Conservation (phyloP, 2,113 vertebrate genomes). For the Hyaena hyaena region DNA sequence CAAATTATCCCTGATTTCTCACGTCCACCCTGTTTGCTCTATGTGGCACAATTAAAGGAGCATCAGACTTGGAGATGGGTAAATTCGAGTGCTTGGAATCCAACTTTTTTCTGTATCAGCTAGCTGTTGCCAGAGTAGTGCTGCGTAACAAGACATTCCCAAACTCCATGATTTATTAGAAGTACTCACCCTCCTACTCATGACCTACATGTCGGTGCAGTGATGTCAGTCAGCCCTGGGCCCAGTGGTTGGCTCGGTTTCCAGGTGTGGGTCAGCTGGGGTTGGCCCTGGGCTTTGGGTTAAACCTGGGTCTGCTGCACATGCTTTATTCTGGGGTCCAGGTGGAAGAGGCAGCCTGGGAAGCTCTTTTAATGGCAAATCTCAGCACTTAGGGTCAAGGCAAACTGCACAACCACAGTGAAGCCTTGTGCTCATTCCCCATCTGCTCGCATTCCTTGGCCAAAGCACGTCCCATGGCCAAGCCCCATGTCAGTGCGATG, state of each 20-base stretch:
- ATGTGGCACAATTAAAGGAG: not conserved
- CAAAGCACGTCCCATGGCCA: accelerated
- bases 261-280: not conserved
- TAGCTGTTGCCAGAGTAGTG: not conserved
- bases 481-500: not conserved
- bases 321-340: not conserved
- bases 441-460: not conserved
- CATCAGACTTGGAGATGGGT: no score
- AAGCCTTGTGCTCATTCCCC: not conserved
- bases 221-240: not conserved
- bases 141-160: not conserved
- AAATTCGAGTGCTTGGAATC: not conserved
- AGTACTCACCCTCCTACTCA: no score
- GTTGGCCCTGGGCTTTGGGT: not conserved
- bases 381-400: no score
- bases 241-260: not conserved
- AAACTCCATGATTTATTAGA: not conserved
- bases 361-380: no score
- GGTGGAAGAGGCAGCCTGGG: not conserved
- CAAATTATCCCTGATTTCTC: not conserved
- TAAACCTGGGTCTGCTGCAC: accelerated
- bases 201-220: accelerated
- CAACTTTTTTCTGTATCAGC: not conserved
- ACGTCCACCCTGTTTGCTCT: not conserved
- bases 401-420: not conserved